Base-by-base conservation (phyloP, 2,797 vertebrate species). In the Discoglossus pictus region DNA sequence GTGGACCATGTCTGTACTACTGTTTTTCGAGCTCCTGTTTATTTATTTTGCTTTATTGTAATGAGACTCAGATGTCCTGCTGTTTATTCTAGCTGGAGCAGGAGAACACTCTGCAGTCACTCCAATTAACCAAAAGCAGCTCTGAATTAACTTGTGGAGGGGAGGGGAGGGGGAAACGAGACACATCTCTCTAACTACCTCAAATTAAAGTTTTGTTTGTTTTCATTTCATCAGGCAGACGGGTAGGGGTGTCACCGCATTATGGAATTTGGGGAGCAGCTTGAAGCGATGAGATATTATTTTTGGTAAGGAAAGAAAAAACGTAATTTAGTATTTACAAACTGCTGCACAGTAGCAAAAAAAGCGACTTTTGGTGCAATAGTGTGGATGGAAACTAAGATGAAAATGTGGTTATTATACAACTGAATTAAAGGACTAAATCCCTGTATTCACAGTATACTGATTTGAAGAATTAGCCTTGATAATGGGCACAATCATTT, bases 201-300 rank as follows among this genome's bases (percentile, higher is more conserved):
- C 51, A 31, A 62, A 62, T 63, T 63, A 63, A 62, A 56, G 17
- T 36, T 52, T 56, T 70, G 60, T 70, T 70, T 70, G 60, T 63
- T 70, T 70, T 63, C 36, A 56, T 63, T 63, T 70, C 67, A 70
- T 70, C 60, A 70, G 60, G 43, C 35, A 70, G 51, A 46, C 54
- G 58, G 60, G 42, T 17, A 10, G 34, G 60, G 67, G 67, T 63
- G 42, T 27, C 42, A 50, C 34, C 52, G 39, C 60, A 70, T 70
- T 48, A 70, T 63, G 59, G 60, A 63, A 69, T 55, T 62, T 69
- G 34, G 67, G 67, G 58, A 55, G 59, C 61, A 17, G 43, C 51
- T 48, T 31, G 7, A 25, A 62, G 50, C 2, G 50, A 62, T 43
- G 47, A 55, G 50, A 23, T 55, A 53, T 61, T 38, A 43, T 61